Evolutionary conservation across 2,888 invertebrate genomes (phyloP), one percentile per base, ranked within the genome.

Genomic region (Gonocerus acuteangulatus): DNA sequence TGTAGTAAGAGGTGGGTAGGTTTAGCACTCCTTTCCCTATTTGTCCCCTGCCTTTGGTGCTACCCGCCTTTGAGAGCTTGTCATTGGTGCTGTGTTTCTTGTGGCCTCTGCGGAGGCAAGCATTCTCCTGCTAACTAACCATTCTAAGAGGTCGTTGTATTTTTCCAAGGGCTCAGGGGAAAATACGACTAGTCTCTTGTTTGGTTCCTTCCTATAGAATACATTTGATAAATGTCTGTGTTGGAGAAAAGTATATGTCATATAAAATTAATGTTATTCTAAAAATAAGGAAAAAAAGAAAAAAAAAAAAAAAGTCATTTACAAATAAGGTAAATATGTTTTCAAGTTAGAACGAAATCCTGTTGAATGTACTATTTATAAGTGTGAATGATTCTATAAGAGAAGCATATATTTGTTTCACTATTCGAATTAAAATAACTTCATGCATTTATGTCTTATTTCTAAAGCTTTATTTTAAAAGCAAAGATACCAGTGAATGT

Each of bases 11-110:
- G 91, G 77, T 95, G 95, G 94, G 74, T 89, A 67, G 89, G 90
- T 61, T 77, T 95, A 68, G 84, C 90, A 23, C 79, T 95, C 65
- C 82, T 95, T 59, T 89, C 90, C 63, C 76, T 94, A 67, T 77
- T 95, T 69, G 87, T 95, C 71, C 95, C 95, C 68, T 95, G 95
- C 76, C 80, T 96, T 70, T 95, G 95, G 82, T 89, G 92, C 77
- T 95, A 95, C 78, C 83, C 87, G 70, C 92, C 93, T 63, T 79
- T 95, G 66, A 85, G 86, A 70, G 85, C 88, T 69, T 85, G 87
- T 71, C 93, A 94, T 76, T 82, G 83, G 77, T 86, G 89, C 70
- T 90, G 90, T 56, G 80, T 87, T 65, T 80, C 82, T 58, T 89
- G 91, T 71, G 86, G 86, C 63, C 73, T 88, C 61, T 91, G 92